Evolutionary conservation across 1,140 invertebrate species (phyloP).

Genomic region (Harlomillsia oculata): DNA sequence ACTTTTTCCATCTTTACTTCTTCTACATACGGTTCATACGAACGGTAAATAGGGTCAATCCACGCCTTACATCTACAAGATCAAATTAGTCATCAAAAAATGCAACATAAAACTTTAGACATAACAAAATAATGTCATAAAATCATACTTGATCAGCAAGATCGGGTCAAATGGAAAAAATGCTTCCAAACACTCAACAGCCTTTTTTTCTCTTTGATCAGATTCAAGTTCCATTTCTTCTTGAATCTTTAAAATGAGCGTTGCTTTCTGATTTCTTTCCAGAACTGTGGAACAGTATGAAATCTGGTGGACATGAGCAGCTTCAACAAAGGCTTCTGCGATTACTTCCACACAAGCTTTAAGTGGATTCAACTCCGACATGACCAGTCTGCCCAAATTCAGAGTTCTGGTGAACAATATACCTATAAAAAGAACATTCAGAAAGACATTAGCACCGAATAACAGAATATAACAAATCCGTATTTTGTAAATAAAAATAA

Average conservation of each 20-base stretch:
- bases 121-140: not conserved
- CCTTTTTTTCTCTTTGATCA: too few relatives aligned
- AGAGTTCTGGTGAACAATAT: conserved; percentile 65
- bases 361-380: conserved; percentile 74
- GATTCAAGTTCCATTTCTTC: too few relatives aligned
- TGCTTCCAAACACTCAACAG: conserved; percentile 51
- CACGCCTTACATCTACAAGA: conserved; percentile 7
- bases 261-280: conserved; percentile 65
- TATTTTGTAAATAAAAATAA: conserved; percentile 13
- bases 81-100: not conserved
- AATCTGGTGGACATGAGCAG: conserved; percentile 75
- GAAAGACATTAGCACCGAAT: conserved; percentile 17
- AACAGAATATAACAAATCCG: conserved; percentile 1
- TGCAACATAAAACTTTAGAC: not conserved
- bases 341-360: conserved; percentile 64
- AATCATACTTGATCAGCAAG: conserved; percentile 50
- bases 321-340: conserved; percentile 69
- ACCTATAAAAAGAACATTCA: conserved; percentile 51
- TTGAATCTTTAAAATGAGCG: too few relatives aligned
- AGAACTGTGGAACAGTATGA: conserved; percentile 85
- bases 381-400: conserved; percentile 72
- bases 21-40: conserved; percentile 19
- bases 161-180: conserved; percentile 79
- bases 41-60: conserved; percentile 19
- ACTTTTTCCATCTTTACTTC: conserved; percentile 25